phyloP scores from a whole-genome alignment of 2,113 vertebrate species.

The Fregata magnificens region DNA sequence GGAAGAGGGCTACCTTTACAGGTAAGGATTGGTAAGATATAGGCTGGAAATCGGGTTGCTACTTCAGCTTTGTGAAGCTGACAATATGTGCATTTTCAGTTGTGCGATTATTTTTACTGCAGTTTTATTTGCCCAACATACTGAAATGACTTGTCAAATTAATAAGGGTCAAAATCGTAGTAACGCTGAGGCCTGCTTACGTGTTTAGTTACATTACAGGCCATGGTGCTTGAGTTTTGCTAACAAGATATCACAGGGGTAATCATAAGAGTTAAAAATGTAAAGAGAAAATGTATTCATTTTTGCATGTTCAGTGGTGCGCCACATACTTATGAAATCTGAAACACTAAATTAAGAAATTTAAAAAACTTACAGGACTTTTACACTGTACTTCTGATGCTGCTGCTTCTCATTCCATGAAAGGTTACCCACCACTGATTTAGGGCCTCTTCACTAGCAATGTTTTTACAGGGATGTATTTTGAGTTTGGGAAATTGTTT shows the following conservation, averaged over 20 bases:
- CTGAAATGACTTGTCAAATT: neutral
- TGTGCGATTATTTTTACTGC: neutral
- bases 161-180: neutral
- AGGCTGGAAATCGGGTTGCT: neutral
- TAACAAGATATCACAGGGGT: neutral
- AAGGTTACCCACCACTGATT: neutral
- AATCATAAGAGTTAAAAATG: neutral
- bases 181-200: neutral
- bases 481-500: neutral
- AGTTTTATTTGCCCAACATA: neutral
- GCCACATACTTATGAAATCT: neutral
- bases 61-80: neutral
- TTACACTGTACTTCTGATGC: neutral
- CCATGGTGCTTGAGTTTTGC: neutral
- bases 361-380: neutral
- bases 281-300: neutral
- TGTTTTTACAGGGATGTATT: neutral
- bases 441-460: neutral
- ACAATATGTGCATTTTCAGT: neutral
- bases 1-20: neutral
- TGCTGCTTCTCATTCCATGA: neutral
- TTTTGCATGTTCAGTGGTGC: neutral
- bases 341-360: neutral
- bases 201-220: neutral
- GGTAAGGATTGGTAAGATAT: rapidly evolving